Evolutionary conservation across 2,797 vertebrate genomes (phyloP).

Genomic region (Amphiprion clarkii): DNA sequence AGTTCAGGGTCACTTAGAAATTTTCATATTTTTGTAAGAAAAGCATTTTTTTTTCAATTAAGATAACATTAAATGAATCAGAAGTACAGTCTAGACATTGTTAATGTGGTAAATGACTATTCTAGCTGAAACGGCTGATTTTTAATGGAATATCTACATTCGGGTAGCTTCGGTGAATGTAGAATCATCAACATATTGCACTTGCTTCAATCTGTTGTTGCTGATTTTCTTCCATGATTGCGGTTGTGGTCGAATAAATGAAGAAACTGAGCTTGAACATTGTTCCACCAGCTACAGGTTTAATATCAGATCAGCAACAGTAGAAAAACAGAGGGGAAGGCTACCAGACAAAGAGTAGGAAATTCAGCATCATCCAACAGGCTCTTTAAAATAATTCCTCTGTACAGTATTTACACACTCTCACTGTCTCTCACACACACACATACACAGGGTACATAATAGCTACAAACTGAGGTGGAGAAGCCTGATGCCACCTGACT

Average conservation of each 20-base stretch:
- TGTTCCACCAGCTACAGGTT: slow-evolving; percentile 85
- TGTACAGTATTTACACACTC: slow-evolving; percentile 89
- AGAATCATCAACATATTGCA: too few species aligned
- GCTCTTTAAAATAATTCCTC: slow-evolving; percentile 90
- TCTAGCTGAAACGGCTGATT: too few species aligned
- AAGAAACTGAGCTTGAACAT: slow-evolving; percentile 67
- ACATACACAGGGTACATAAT: slow-evolving; percentile 63
- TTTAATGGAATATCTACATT: too few species aligned
- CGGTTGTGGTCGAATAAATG: slow-evolving; percentile 38
- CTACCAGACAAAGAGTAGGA: slow-evolving; percentile 83
- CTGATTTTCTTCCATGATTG: too few species aligned
- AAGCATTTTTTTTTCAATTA: too few species aligned
- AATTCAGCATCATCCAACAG: slow-evolving; percentile 85
- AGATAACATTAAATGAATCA: too few species aligned
- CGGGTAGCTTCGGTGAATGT: too few species aligned
- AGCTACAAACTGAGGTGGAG: slow-evolving; percentile 64
- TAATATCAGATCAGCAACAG: slow-evolving; percentile 87
- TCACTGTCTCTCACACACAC: slow-evolving; percentile 58
- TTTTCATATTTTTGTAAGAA: too few species aligned
- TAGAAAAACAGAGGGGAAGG: slow-evolving; percentile 84
- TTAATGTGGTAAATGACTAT: too few species aligned
- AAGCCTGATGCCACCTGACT: slow-evolving; percentile 18
- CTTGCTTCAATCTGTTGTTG: too few species aligned
- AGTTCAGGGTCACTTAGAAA: too few species aligned
- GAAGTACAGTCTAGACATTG: too few species aligned